Percentiles rank a stretch among this genome's conserved stretches.
Conservation (phyloP, 2,888 invertebrate genomes). For the Microctonus aethiopoides region DNA sequence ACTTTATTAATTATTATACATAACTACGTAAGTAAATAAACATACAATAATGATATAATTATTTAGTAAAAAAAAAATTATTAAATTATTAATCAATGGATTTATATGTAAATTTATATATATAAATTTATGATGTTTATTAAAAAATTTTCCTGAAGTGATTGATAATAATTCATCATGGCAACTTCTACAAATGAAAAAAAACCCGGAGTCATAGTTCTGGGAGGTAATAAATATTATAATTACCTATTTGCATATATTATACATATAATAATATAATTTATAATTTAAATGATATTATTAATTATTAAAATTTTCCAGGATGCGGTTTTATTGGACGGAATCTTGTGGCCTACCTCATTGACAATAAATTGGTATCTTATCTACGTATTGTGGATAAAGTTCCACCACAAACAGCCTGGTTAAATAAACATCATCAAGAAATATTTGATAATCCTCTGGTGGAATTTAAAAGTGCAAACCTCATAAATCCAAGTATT, state of each 20-base stretch:
- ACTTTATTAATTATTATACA: too few relatives aligned
- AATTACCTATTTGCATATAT: constrained; percentile 8
- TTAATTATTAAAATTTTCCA: constrained; percentile 64
- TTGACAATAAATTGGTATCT: constrained; percentile 81
- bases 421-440: constrained; percentile 82
- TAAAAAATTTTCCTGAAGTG: too few relatives aligned
- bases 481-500: constrained; percentile 87
- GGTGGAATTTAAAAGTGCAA: constrained; percentile 91
- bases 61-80: too few relatives aligned
- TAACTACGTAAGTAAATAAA: too few relatives aligned
- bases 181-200: constrained; percentile 54
- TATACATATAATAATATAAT: too few relatives aligned
- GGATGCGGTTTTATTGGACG: constrained; percentile 95
- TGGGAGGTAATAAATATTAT: constrained; percentile 56
- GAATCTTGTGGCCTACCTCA: constrained; percentile 84
- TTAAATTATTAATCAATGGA: too few relatives aligned
- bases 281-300: background rate
- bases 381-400: constrained; percentile 88
- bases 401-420: constrained; percentile 92
- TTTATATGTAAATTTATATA: too few relatives aligned
- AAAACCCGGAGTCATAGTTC: constrained; percentile 60
- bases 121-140: too few relatives aligned
- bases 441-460: constrained; percentile 79
- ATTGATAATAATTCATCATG: constrained; percentile 56
- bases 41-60: too few relatives aligned